A percentile compares a stretch with the other conserved stretches of the same genome.
phyloP scores from a whole-genome alignment of 2,888 invertebrate genomes.

The Tenthredo scrophulariae region DNA sequence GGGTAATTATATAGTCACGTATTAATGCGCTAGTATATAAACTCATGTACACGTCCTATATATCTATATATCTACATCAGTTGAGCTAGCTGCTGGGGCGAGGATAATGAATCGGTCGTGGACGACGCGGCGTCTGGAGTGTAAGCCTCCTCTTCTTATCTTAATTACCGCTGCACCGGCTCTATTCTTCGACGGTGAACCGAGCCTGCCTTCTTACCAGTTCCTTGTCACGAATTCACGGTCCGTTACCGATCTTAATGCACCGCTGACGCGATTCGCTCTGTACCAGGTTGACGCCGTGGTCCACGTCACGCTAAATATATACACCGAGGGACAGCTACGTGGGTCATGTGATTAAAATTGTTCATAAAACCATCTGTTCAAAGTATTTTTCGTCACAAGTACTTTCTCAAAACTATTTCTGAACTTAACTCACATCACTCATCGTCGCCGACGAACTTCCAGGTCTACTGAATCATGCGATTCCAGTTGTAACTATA shows the following conservation, averaged over 20 bases:
- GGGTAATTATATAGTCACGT: not conserved
- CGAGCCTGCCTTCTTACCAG: conserved; percentile 69
- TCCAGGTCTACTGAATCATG: not conserved
- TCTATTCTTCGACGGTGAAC: not conserved
- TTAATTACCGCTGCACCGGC: conserved; percentile 11
- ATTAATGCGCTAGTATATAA: not conserved
- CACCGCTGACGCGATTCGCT: conserved; percentile 57
- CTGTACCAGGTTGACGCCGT: conserved; percentile 7
- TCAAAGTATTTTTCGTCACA: not conserved
- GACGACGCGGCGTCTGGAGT: conserved; percentile 51
- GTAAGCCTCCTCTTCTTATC: conserved; percentile 18
- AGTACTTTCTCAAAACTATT: not conserved
- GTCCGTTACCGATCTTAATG: conserved; percentile 71
- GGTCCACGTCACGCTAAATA: not conserved
- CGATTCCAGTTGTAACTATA: not conserved
- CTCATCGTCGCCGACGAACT: not conserved
- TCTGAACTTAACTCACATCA: not conserved
- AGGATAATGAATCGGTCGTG: conserved; percentile 20
- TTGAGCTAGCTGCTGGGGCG: conserved; percentile 28
- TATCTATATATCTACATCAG: not conserved
- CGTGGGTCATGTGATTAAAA: not conserved
- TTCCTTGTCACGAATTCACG: conserved; percentile 74
- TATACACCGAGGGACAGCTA: not conserved
- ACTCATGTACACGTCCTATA: not conserved
- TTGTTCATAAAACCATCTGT: not conserved